phyloP scores from a whole-genome alignment of 2,888 invertebrate species.

The Caenorhabditis sp. region DNA sequence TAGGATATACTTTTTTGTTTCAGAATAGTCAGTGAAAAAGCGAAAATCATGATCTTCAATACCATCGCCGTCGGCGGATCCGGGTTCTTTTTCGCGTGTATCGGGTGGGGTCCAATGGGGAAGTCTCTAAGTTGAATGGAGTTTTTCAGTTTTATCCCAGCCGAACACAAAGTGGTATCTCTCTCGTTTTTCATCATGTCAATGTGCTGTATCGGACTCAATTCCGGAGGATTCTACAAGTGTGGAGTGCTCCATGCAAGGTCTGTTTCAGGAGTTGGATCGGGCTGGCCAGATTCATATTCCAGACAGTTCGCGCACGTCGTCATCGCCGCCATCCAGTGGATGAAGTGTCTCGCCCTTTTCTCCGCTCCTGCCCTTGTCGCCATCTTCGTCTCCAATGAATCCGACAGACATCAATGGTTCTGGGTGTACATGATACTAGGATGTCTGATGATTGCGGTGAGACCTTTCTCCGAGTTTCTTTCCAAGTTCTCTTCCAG shows the following conservation, averaged over 20 bases:
- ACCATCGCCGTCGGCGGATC: constrained; percentile 54
- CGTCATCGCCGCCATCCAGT: constrained; percentile 73
- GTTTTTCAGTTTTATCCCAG: constrained; percentile 54
- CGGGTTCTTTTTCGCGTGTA: constrained; percentile 49
- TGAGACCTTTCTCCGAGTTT: not conserved
- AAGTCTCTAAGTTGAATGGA: too few species aligned
- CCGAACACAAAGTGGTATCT: constrained; percentile 44
- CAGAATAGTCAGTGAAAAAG: constrained; percentile 51
- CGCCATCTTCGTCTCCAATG: constrained; percentile 70
- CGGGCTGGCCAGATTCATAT: too few species aligned
- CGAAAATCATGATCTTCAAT: constrained; percentile 64
- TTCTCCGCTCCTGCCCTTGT: constrained; percentile 75
- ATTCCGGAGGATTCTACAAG: constrained; percentile 55
- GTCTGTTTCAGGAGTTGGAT: too few species aligned
- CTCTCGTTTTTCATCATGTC: constrained; percentile 42
- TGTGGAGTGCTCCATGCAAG: constrained; percentile 49
- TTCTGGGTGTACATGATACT: constrained; percentile 47
- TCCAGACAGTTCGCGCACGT: constrained; percentile 70
- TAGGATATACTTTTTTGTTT: constrained; percentile 43
- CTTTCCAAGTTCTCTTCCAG: constrained; percentile 29
- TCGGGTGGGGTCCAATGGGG: too few species aligned
- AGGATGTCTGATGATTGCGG: constrained; percentile 51
- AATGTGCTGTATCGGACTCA: constrained; percentile 44
- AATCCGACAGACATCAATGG: constrained; percentile 58
- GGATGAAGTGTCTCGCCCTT: constrained; percentile 74